These are phyloP conservation scores for Prorops nasuta DNA, from an alignment of 1,140 invertebrate species.

Conservation along the genomic window DNA sequence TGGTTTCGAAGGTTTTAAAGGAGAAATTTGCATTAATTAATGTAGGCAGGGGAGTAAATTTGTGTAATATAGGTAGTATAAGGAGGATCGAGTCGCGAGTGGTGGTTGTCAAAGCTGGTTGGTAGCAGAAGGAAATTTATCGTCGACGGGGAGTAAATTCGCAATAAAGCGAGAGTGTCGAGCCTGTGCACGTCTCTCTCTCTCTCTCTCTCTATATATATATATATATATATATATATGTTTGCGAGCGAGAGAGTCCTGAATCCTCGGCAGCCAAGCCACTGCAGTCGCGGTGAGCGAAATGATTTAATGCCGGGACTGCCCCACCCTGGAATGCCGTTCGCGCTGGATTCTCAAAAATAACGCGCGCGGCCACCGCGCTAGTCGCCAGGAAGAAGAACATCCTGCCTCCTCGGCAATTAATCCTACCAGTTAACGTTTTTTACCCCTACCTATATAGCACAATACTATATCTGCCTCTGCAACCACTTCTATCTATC, in stretches of 20 bases:
- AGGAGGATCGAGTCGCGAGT: neutral
- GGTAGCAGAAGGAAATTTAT: slow-evolving; percentile 50
- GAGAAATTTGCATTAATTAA: no score
- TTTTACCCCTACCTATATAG: neutral
- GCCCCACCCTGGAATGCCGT: slow-evolving; percentile 56
- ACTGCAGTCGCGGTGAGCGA: slow-evolving; percentile 10
- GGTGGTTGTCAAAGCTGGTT: slow-evolving; percentile 36
- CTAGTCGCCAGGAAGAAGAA: slow-evolving; percentile 8
- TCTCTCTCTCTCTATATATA: slow-evolving; percentile 10
- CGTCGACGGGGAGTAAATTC: slow-evolving; percentile 45
- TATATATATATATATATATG: no score
- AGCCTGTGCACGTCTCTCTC: slow-evolving; percentile 13
- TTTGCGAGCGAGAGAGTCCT: no score
- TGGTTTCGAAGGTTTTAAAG: no score
- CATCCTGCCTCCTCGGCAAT: slow-evolving; percentile 4
- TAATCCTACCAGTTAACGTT: neutral
- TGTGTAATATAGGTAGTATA: no score
- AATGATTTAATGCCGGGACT: slow-evolving; percentile 31
- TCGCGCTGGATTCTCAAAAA: slow-evolving; percentile 51
- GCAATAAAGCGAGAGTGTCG: slow-evolving; percentile 52
- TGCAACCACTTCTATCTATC: no score
- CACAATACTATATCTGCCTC: no score
- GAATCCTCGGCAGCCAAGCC: slow-evolving; percentile 18
- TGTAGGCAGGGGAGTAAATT: no score
- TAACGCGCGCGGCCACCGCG: slow-evolving; percentile 41